Conservation (phyloP, 2,888 invertebrate genomes). For the Harpalus rufipes region DNA sequence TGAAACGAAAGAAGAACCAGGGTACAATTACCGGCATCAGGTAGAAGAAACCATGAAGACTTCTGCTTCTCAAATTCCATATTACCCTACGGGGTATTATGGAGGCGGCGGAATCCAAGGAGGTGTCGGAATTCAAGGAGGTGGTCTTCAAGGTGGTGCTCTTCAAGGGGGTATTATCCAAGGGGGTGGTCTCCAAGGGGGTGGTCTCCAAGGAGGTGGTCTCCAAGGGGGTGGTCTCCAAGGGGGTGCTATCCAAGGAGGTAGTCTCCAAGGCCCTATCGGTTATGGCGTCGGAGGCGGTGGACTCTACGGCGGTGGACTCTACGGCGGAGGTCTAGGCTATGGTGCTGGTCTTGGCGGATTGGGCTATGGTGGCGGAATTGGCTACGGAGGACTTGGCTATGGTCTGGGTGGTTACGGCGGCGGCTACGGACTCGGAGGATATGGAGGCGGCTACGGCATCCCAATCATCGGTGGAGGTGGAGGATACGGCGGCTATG, state of each 20-base stretch:
- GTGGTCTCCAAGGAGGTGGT: conserved; percentile 68
- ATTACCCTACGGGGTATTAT: conserved; percentile 76
- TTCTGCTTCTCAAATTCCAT: conserved; percentile 74
- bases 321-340: conserved; percentile 61
- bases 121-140: conserved; percentile 69
- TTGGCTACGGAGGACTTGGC: conserved; percentile 69
- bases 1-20: conserved; percentile 69
- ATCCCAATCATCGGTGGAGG: conserved; percentile 66
- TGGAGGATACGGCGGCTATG: conserved; percentile 70
- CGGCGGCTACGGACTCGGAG: conserved; percentile 69
- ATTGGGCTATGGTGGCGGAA: conserved; percentile 50
- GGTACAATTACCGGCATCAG: conserved; percentile 75
- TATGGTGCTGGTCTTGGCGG: conserved; percentile 67
- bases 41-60: conserved; percentile 75
- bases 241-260: conserved; percentile 64
- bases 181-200: conserved; percentile 60
- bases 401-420: conserved; percentile 28
- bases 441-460: conserved; percentile 70
- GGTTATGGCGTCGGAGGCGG: conserved; percentile 66
- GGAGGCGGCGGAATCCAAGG: conserved; percentile 70
- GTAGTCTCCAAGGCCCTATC: conserved; percentile 39
- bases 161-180: too few relatives aligned
- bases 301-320: conserved; percentile 59
- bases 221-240: conserved; percentile 70
- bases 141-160: neutral